Conservation (phyloP, 2,888 invertebrate species). For the Oligia latruncula region DNA sequence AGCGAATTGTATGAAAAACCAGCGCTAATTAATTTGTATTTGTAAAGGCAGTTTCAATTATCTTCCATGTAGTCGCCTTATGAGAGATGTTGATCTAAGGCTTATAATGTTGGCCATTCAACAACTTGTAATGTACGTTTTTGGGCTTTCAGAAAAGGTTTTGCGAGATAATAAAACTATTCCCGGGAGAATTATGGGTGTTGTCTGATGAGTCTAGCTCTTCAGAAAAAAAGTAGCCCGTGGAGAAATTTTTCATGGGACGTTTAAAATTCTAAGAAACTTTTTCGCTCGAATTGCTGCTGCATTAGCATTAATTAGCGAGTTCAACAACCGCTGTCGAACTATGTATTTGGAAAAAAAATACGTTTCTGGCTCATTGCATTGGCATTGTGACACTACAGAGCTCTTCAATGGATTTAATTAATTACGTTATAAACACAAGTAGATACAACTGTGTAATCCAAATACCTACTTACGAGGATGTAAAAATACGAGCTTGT, state of each 20-base stretch:
- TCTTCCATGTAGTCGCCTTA: conserved; percentile 24
- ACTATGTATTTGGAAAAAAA: conserved; percentile 55
- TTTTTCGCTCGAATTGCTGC: conserved; percentile 69
- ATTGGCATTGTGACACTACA: conserved; percentile 27
- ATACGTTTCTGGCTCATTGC: conserved; percentile 70
- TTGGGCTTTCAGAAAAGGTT: not conserved
- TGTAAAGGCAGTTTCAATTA: conserved; percentile 50
- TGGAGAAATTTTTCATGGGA: conserved; percentile 66
- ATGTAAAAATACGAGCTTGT: conserved; percentile 7
- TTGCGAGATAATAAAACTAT: not conserved
- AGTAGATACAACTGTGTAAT: conserved; percentile 21
- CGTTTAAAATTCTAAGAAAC: conserved; percentile 73
- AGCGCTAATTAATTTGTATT: conserved; percentile 56
- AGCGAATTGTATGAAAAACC: conserved; percentile 58
- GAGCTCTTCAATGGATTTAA: conserved; percentile 24
- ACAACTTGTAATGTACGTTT: not conserved
- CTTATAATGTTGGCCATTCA: conserved; percentile 2
- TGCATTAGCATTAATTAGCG: conserved; percentile 79
- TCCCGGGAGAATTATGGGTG: not conserved
- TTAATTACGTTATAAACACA: conserved; percentile 19
- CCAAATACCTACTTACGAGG: conserved; percentile 2
- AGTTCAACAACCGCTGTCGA: conserved; percentile 76
- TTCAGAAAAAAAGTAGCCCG: conserved; percentile 63
- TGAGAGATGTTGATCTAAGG: conserved; percentile 4
- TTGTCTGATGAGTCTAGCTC: conserved; percentile 1